A percentile compares a stretch with the other conserved stretches of the same genome.
Evolutionary conservation across 2,113 vertebrate species (phyloP).

Genomic region (Riparia riparia): DNA sequence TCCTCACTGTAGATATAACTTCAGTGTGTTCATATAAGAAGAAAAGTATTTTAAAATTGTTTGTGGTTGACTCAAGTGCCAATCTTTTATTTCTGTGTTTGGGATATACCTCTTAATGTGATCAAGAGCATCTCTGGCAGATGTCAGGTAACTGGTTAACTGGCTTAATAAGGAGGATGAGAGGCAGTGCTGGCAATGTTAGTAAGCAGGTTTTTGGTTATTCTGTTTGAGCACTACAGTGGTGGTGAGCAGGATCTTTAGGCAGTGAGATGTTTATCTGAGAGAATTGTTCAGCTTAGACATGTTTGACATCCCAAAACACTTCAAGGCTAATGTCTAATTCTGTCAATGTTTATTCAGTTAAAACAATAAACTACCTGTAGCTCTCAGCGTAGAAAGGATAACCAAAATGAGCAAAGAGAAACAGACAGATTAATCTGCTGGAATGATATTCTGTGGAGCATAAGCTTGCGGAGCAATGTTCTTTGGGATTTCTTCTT

Average conservation of each 20-base stretch:
- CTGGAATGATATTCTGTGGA: neutral
- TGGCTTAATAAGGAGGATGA: neutral
- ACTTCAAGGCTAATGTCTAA: neutral
- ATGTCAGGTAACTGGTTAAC: neutral
- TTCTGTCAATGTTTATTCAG: neutral
- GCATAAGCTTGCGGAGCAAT: neutral
- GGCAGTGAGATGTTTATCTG: neutral
- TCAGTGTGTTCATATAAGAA: neutral
- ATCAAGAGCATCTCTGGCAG: neutral
- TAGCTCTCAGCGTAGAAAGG: neutral
- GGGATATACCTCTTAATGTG: neutral
- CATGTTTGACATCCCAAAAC: neutral
- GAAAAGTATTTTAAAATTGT: neutral
- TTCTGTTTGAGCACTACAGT: neutral
- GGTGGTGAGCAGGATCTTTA: neutral
- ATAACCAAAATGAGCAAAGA: neutral
- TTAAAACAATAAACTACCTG: neutral
- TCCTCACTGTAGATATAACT: neutral
- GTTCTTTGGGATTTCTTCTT: slow-evolving; percentile 6
- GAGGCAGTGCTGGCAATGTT: neutral
- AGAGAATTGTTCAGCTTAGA: neutral
- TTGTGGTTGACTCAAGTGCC: neutral
- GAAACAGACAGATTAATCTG: slow-evolving; percentile 16
- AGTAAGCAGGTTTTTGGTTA: neutral
- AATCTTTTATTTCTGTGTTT: neutral